These are phyloP conservation scores for Myocastor coypus DNA, from an alignment of 2,113 vertebrate species.

Conservation along the genomic window DNA sequence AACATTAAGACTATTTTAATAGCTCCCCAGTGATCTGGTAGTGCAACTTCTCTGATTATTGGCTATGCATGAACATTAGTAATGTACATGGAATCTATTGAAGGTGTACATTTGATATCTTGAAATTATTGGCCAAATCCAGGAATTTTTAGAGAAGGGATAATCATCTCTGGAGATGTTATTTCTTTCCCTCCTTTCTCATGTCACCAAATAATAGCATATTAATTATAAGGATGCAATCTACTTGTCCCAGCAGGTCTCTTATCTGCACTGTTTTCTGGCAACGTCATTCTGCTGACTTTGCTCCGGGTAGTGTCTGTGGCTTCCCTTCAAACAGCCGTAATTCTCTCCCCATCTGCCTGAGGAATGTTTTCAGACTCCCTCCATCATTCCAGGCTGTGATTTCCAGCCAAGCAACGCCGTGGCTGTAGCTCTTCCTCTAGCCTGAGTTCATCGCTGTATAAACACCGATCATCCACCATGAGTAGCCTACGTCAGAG, in stretches of 20 bases:
- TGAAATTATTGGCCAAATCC: neutral
- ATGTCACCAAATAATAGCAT: neutral
- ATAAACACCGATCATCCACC: neutral
- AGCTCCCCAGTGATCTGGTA: neutral
- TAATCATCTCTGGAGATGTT: constrained; percentile 29
- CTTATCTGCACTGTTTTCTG: constrained; percentile 30
- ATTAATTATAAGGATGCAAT: neutral
- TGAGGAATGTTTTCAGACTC: constrained; percentile 32
- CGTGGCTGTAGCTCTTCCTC: neutral
- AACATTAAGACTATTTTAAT: constrained; percentile 23
- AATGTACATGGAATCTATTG: neutral
- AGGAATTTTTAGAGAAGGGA: constrained; percentile 26
- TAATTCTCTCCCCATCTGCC: neutral
- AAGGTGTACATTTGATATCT: neutral
- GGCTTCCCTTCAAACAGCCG: constrained; percentile 40
- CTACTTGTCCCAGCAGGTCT: neutral
- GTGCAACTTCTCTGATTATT: neutral
- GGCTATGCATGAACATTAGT: neutral
- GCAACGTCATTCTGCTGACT: constrained; percentile 40
- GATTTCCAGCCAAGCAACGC: neutral
- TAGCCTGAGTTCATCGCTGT: neutral
- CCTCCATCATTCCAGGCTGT: neutral
- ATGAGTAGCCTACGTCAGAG: neutral
- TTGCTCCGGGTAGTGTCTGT: constrained; percentile 42
- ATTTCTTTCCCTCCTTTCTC: constrained; percentile 48